These are phyloP conservation scores for Aspidapion aeneum DNA, from an alignment of 2,888 invertebrate genomes.

Conservation along the genomic window DNA sequence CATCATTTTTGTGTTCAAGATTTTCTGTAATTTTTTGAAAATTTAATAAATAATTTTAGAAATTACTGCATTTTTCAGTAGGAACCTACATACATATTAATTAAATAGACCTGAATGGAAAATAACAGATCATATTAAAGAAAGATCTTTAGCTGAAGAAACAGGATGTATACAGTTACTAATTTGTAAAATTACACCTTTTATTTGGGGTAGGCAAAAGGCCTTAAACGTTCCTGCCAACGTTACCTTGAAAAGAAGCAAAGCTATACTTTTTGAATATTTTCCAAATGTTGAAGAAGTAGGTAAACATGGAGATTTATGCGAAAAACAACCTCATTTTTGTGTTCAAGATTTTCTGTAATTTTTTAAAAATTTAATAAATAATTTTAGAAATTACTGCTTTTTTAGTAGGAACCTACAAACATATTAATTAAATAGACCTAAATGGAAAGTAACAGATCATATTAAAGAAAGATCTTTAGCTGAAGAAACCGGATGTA, in stretches of 20 bases:
- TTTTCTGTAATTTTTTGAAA: conserved; percentile 1
- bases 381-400: no score
- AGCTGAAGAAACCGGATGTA: conserved; percentile 63
- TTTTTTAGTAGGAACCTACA: no score
- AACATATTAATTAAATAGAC: conserved; percentile 59
- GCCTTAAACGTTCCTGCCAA: conserved; percentile 54
- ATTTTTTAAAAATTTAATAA: no score
- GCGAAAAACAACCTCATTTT: conserved; percentile 57
- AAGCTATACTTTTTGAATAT: conserved; percentile 55
- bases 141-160: conserved; percentile 55
- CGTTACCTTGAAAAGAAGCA: conserved; percentile 32
- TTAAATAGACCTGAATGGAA: conserved; percentile 59
- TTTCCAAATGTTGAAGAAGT: conserved; percentile 61
- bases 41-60: no score
- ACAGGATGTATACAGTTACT: conserved; percentile 68
- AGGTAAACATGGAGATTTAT: conserved; percentile 56
- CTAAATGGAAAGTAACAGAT: conserved; percentile 59
- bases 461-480: conserved; percentile 54
- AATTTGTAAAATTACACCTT: conserved; percentile 74
- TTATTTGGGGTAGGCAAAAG: conserved; percentile 73
- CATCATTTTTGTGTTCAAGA: conserved; percentile 45
- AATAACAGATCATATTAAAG: conserved; percentile 57
- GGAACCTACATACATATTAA: no score
- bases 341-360: conserved; percentile 24
- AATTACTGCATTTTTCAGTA: no score